These are phyloP conservation scores for Drosophila gunungcola DNA, from an alignment of 1,140 invertebrate genomes.

Conservation along the genomic window DNA sequence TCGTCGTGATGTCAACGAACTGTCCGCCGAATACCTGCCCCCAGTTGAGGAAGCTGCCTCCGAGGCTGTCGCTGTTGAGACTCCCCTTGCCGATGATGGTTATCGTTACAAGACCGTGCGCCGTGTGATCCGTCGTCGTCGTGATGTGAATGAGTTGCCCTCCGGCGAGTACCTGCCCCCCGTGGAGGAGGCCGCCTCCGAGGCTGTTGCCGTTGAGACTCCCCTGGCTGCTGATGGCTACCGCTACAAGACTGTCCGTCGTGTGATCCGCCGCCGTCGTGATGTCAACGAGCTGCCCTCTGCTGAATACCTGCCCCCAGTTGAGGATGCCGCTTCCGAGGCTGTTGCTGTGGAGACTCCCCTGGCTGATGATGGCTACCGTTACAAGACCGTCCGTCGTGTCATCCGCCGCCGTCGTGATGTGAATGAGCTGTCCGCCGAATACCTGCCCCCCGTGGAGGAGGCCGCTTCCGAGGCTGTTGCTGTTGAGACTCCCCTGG, in stretches of 20 bases:
- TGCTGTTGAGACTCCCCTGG: conserved; percentile 33
- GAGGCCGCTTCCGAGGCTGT: conserved; percentile 23
- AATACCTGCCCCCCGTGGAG: conserved; percentile 63
- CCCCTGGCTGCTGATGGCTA: conserved; percentile 71
- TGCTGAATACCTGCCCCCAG: conserved; percentile 62
- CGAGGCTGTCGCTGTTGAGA: conserved; percentile 36
- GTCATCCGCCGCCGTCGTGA: conserved; percentile 72
- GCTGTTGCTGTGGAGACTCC: conserved; percentile 37
- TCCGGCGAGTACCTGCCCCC: conserved; percentile 62
- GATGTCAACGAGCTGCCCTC: conserved; percentile 65
- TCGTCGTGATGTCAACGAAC: conserved; percentile 64
- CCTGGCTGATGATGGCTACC: conserved; percentile 67
- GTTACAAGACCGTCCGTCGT: conserved; percentile 71
- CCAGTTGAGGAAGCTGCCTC: conserved; percentile 47
- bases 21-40: conserved; percentile 58
- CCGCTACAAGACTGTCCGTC: conserved; percentile 72
- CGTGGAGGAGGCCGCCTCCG: conserved; percentile 24
- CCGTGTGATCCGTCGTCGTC: conserved; percentile 63
- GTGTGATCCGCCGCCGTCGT: conserved; percentile 63
- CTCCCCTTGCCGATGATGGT: conserved; percentile 57
- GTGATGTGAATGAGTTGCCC: conserved; percentile 63
- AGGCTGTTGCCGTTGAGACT: conserved; percentile 28
- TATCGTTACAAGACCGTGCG: conserved; percentile 74
- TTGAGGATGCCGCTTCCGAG: conserved; percentile 47
- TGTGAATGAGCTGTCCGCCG: conserved; percentile 57